Percentiles rank a stretch among this genome's conserved stretches.
These are phyloP conservation scores for Nematostella vectensis DNA, from an alignment of 92 coral and sea anemone species.

Conservation along the genomic window DNA sequence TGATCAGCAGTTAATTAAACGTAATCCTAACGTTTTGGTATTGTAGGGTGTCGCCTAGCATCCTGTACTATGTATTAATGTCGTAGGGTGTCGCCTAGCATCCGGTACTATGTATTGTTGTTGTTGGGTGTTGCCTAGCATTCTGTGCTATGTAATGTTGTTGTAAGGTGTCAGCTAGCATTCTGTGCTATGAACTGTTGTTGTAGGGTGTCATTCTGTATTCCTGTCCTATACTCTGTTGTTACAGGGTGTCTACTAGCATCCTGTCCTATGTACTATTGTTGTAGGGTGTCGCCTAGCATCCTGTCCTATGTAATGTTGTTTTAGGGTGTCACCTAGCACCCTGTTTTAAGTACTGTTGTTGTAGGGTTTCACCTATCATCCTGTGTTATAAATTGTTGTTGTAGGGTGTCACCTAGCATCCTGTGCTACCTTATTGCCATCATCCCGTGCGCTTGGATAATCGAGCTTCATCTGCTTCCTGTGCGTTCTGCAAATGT, in stretches of 20 bases:
- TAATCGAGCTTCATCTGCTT: slow-evolving; percentile 68
- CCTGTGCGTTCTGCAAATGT: slow-evolving; percentile 8
- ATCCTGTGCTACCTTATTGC: slow-evolving; percentile 75
- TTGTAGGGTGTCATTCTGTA: slow-evolving; percentile 39
- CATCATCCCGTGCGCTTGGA: slow-evolving; percentile 88
- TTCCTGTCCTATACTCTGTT: not conserved
- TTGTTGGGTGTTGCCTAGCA: not conserved
- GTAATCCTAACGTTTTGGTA: too few species aligned
- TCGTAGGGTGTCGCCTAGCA: slow-evolving; percentile 87
- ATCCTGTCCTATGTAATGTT: slow-evolving; percentile 70
- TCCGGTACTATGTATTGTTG: slow-evolving; percentile 68
- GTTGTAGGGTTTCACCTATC: not conserved
- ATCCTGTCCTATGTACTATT: too few species aligned
- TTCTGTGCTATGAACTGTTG: not conserved
- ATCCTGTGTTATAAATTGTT: not conserved
- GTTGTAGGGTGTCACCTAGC: slow-evolving; percentile 71
- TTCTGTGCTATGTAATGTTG: not conserved
- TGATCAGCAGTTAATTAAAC: too few species aligned
- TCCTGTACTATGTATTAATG: too few species aligned
- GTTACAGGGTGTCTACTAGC: too few species aligned
- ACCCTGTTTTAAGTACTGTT: not conserved
- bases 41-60: too few species aligned
- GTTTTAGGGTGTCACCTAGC: not conserved
- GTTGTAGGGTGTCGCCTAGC: slow-evolving; percentile 87
- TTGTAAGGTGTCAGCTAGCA: not conserved